Evolutionary conservation across 1,140 invertebrate species (phyloP).

Genomic region (Drosophila leontia): DNA sequence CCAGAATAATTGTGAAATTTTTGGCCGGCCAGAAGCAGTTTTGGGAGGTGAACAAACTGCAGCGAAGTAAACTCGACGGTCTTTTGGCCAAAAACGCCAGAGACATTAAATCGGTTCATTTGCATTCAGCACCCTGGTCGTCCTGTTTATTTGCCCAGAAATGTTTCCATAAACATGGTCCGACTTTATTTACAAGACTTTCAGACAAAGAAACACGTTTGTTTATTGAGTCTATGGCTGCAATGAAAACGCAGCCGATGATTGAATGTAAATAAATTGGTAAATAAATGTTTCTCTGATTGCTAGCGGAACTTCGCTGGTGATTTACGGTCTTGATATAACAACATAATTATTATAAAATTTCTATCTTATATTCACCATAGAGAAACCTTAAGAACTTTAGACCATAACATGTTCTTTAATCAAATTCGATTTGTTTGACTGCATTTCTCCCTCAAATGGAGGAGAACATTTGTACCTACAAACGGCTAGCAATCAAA

Average conservation of each 20-base stretch:
- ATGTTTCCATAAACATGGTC: constrained; percentile 60
- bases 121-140: constrained; percentile 31
- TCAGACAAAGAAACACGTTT: constrained; percentile 36
- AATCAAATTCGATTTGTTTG: constrained; percentile 19
- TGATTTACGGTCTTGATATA: background rate
- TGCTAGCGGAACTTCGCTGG: background rate
- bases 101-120: constrained; percentile 45
- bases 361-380: background rate
- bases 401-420: background rate
- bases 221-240: constrained; percentile 26
- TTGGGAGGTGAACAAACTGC: constrained; percentile 64
- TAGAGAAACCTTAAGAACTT: background rate
- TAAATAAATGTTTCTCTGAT: constrained; percentile 17
- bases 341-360: background rate
- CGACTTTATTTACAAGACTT: constrained; percentile 47
- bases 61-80: constrained; percentile 29
- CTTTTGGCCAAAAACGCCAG: constrained; percentile 42
- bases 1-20: constrained; percentile 8
- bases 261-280: constrained; percentile 30
- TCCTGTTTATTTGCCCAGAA: constrained; percentile 68
- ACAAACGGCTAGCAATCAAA: constrained; percentile 27
- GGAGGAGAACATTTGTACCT: constrained; percentile 26
- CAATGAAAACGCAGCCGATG: constrained; percentile 38
- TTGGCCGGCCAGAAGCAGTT: constrained; percentile 17
- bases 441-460: constrained; percentile 11